A percentile compares a stretch with the other conserved stretches of the same genome.
phyloP scores from a whole-genome alignment of 2,113 vertebrate species.

The Scomber colias region DNA sequence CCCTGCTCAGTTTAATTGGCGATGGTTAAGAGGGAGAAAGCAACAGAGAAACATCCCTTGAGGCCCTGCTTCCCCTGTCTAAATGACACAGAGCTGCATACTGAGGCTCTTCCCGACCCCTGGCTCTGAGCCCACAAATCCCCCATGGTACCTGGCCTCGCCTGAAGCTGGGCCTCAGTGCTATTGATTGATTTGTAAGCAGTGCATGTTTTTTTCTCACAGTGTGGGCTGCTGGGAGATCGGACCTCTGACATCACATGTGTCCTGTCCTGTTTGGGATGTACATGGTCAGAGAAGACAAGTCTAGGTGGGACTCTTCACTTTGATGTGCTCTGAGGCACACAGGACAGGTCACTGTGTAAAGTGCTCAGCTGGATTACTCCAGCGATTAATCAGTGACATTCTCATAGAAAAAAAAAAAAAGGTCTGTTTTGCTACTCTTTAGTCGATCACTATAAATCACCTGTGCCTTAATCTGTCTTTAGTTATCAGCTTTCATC shows the following conservation, averaged over 20 bases:
- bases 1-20: conserved; percentile 43
- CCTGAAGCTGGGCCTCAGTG: conserved; percentile 14
- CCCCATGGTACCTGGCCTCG: background rate
- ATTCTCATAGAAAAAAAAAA: background rate
- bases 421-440: background rate
- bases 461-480: conserved; percentile 12
- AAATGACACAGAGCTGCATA: conserved; percentile 28
- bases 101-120: conserved; percentile 5
- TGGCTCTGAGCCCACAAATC: background rate
- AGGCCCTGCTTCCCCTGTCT: conserved; percentile 28
- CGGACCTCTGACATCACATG: conserved; percentile 46
- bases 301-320: conserved; percentile 22
- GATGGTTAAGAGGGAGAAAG: conserved; percentile 33
- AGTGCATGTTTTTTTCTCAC: conserved; percentile 4
- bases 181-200: conserved; percentile 46
- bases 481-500: conserved; percentile 13
- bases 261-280: conserved; percentile 15
- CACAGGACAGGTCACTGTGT: conserved; percentile 4
- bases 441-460: background rate
- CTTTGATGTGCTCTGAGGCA: conserved; percentile 13
- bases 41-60: conserved; percentile 14
- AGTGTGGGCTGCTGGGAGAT: conserved; percentile 37
- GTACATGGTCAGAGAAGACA: conserved; percentile 15
- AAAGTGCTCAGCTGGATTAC: conserved; percentile 8
- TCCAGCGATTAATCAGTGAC: conserved; percentile 27